These are phyloP conservation scores for Whitmania pigra DNA, from an alignment of 1,140 invertebrate species.

Conservation along the genomic window DNA sequence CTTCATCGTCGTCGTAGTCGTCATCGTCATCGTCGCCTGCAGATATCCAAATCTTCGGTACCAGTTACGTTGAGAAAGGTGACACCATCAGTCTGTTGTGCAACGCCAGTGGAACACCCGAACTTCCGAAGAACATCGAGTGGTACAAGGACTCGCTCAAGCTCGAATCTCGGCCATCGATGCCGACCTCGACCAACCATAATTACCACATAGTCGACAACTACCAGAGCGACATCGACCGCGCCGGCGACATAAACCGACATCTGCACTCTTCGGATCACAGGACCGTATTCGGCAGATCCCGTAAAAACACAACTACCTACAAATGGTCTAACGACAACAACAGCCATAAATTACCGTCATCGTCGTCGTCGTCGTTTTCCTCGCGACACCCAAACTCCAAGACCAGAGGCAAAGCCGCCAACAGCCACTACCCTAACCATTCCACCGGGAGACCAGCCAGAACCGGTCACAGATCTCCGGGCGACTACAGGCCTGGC, in stretches of 20 bases:
- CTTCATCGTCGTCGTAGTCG: no score
- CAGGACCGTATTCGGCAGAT: background rate
- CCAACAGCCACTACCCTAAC: no score
- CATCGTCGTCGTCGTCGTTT: no score
- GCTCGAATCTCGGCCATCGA: conserved; percentile 29
- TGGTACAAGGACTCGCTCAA: conserved; percentile 34
- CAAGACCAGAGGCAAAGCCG: no score
- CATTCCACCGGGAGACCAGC: no score
- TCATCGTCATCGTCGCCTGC: conserved; percentile 1
- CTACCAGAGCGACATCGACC: conserved; percentile 23
- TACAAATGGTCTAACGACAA: background rate
- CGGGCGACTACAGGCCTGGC: conserved; percentile 31
- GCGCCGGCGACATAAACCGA: background rate
- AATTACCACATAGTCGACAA: conserved; percentile 28
- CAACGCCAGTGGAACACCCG: conserved; percentile 32
- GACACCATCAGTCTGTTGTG: conserved; percentile 31
- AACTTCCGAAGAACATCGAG: conserved; percentile 32
- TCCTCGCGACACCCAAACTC: no score
- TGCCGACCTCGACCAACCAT: conserved; percentile 33
- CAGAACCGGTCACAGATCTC: conserved; percentile 20
- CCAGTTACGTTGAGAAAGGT: conserved; percentile 31
- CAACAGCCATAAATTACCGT: background rate
- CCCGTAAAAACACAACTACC: background rate
- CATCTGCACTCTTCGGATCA: background rate
- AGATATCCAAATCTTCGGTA: conserved; percentile 32